phyloP scores from a whole-genome alignment of 2,113 vertebrate genomes.

The Brachypteracias leptosomus region DNA sequence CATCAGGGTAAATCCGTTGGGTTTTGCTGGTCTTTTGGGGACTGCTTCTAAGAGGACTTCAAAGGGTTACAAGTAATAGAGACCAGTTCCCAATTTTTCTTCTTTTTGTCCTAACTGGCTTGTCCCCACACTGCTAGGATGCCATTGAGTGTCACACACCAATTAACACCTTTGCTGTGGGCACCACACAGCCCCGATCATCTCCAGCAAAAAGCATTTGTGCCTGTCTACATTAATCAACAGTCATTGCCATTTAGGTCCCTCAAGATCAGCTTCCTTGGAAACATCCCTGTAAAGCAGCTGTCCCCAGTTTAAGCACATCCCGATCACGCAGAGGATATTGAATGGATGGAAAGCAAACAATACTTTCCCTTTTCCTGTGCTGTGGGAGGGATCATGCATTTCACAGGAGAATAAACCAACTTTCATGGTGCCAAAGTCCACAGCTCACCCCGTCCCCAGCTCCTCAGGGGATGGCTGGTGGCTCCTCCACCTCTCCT shows the following conservation, averaged over 20 bases:
- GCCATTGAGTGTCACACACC: rapidly evolving
- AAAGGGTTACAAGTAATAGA: background rate
- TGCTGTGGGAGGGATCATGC: background rate
- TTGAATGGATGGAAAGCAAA: background rate
- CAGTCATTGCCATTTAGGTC: background rate
- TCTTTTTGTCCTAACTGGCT: background rate
- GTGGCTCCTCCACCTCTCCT: background rate
- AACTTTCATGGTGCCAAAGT: background rate
- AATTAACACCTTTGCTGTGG: rapidly evolving
- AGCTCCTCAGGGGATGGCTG: background rate
- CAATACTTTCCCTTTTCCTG: background rate
- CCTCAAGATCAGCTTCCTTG: background rate
- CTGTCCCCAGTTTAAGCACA: background rate
- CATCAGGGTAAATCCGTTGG: background rate
- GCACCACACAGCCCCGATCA: rapidly evolving
- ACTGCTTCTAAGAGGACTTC: background rate
- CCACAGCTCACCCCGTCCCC: background rate
- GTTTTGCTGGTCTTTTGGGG: background rate
- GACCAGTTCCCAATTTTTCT: background rate
- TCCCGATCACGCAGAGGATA: rapidly evolving
- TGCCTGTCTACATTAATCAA: background rate
- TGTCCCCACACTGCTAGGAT: background rate
- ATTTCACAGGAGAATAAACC: background rate
- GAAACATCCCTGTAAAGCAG: background rate
- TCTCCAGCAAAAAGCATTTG: background rate